Conservation (phyloP, 2,888 invertebrate species). For the Aproaerema taeniolella region DNA sequence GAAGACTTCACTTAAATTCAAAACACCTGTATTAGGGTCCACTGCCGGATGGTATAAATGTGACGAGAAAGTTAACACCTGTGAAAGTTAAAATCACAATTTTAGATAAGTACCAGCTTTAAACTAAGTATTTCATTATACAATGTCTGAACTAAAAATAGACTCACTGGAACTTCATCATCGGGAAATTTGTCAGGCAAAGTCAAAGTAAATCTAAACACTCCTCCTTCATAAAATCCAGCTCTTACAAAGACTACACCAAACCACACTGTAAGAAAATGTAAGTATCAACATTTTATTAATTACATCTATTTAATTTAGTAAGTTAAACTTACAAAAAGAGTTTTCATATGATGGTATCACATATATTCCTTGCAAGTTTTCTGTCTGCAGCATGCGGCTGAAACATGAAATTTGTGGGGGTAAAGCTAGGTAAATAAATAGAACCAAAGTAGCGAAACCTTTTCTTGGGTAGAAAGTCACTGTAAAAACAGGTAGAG, state of each 20-base stretch:
- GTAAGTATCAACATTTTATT: too few species aligned
- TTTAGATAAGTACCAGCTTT: neutral
- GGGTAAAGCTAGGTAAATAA: too few species aligned
- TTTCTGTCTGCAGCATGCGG: slow-evolving; percentile 90
- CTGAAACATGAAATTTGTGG: slow-evolving; percentile 71
- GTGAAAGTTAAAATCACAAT: slow-evolving; percentile 25
- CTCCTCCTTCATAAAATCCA: slow-evolving; percentile 92
- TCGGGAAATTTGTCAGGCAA: slow-evolving; percentile 94
- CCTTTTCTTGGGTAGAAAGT: too few species aligned
- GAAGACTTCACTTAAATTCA: slow-evolving; percentile 88
- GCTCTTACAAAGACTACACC: slow-evolving; percentile 93
- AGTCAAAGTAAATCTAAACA: slow-evolving; percentile 92
- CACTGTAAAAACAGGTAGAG: too few species aligned
- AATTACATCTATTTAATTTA: slow-evolving; percentile 3
- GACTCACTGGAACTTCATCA: slow-evolving; percentile 87
- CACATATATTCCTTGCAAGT: slow-evolving; percentile 92
- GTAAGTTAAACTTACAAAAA: slow-evolving; percentile 79
- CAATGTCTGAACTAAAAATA: too few species aligned
- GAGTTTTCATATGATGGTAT: slow-evolving; percentile 93
- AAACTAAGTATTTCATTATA: too few species aligned
- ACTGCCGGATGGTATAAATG: slow-evolving; percentile 93
- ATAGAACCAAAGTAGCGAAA: too few species aligned
- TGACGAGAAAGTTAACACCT: slow-evolving; percentile 91
- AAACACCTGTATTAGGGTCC: slow-evolving; percentile 84
- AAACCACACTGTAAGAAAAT: slow-evolving; percentile 86